A percentile compares a stretch with the other conserved stretches of the same genome.
Evolutionary conservation across 1,140 invertebrate genomes (phyloP).

Genomic region (Gyrodactylus bullatarudis): DNA sequence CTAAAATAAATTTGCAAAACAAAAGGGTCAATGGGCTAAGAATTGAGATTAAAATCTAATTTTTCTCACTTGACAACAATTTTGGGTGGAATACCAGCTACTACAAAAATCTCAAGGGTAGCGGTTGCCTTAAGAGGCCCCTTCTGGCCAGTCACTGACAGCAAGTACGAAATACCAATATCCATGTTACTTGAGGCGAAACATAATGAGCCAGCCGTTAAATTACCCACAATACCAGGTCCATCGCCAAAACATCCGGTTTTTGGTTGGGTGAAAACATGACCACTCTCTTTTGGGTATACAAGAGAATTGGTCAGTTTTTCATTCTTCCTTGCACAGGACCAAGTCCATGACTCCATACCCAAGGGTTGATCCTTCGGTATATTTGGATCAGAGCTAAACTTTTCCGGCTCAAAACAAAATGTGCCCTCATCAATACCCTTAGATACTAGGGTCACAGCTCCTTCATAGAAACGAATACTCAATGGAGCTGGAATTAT

Average conservation of each 20-base stretch:
- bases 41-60: not conserved
- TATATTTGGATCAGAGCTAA: not conserved
- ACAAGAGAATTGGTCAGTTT: not conserved
- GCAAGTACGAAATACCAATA: not conserved
- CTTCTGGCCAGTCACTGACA: not conserved
- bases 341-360: not conserved
- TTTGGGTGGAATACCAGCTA: not conserved
- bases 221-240: not conserved
- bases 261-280: not conserved
- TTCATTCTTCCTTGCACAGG: not conserved
- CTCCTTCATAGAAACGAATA: not conserved
- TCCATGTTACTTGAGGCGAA: not conserved
- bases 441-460: not conserved
- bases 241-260: slow-evolving; percentile 4
- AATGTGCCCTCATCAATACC: not conserved
- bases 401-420: not conserved
- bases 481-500: not conserved
- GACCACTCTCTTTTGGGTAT: not conserved
- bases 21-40: not conserved
- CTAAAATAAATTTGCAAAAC: not conserved
- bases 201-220: not conserved
- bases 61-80: not conserved
- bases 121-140: not conserved
- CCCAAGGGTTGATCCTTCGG: not conserved
- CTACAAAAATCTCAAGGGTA: not conserved